These are phyloP conservation scores for Oxytorus armatus DNA, from an alignment of 2,888 invertebrate species.

Conservation along the genomic window DNA sequence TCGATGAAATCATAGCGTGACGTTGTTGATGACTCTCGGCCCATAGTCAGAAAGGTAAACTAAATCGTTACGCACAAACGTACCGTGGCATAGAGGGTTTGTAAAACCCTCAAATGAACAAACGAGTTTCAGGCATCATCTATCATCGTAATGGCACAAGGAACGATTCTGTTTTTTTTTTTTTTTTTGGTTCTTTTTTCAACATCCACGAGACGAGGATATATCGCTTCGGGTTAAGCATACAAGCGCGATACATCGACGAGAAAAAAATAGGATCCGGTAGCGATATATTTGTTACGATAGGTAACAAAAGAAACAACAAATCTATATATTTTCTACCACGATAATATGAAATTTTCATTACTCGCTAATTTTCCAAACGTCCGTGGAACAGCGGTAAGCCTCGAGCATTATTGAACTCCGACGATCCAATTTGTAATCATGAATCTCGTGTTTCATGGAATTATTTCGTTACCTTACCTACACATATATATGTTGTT, in stretches of 20 bases:
- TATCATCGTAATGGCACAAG: conserved; percentile 76
- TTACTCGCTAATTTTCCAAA: conserved; percentile 5
- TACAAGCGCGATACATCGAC: conserved; percentile 19
- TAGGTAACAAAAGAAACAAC: conserved; percentile 50
- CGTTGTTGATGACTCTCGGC: conserved; percentile 59
- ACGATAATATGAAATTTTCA: conserved; percentile 14
- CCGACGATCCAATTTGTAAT: conserved; percentile 48
- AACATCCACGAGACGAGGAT: conserved; percentile 37
- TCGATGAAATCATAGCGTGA: conserved; percentile 51
- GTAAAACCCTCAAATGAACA: conserved; percentile 71
- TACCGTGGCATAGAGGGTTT: conserved; percentile 64
- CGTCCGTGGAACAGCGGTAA: conserved; percentile 21
- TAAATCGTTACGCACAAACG: conserved; percentile 66
- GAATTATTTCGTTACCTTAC: conserved; percentile 14
- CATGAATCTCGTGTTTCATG: conserved; percentile 33
- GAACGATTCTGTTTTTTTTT: conserved; percentile 68
- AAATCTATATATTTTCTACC: neutral
- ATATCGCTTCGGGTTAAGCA: conserved; percentile 43
- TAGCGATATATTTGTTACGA: conserved; percentile 71
- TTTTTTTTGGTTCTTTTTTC: conserved; percentile 64
- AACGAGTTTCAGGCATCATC: conserved; percentile 76
- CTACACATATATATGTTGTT: neutral
- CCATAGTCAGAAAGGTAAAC: conserved; percentile 61
- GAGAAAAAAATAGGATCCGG: conserved; percentile 36
- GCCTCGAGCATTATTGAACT: conserved; percentile 30